Base-by-base conservation (phyloP, 2,888 invertebrate genomes). In the Strigamia crassipes region DNA sequence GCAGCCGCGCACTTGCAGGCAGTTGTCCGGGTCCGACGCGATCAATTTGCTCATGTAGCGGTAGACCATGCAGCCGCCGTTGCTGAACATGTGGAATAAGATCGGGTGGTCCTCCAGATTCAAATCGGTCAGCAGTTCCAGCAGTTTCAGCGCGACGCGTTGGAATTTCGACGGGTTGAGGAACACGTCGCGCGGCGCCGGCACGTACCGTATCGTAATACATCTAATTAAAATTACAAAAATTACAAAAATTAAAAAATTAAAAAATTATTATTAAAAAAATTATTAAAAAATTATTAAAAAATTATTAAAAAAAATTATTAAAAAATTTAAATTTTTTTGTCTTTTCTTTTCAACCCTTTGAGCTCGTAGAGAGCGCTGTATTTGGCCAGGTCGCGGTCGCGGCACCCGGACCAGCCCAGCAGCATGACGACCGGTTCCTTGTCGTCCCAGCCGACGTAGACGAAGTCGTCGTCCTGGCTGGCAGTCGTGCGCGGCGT, bases 341-440 rank as follows among this genome's bases (percentile, higher is more conserved):
- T n/a, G n/a, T n/a, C n/a, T n/a, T n/a, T n/a, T n/a, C n/a, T n/a
- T n/a, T n/a, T n/a, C 88, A 87, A 93, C 94, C 94, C 93, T 85
- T 91, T 90, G 83, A 93, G 91, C 86, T 94, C 92, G 86, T 94
- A 94, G 83, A 94, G 92, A 85, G 92, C 91, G 78, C 93, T 92
- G 88, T 94, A 94, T 87, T 94, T 94, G 85, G 92, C 91, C 81
- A 94, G 87, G 87, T 94, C 92, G 86, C 92, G 92, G 87, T 94
- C 94, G 87, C 92, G 90, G 87, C 94, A 93, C 56, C 94, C 94
- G 80, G 93, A 93, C 94, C 94, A 94, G 46, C 94, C 94, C 83
- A 94, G 90, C 83, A 94, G 88, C 83, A 93, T 88, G 41, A 94
- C 91, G 79, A 94, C 91, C 56, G 94, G 93, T 85, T 92, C 89